Evolutionary conservation across 1,140 invertebrate genomes (phyloP).

Genomic region (Musca domestica): DNA sequence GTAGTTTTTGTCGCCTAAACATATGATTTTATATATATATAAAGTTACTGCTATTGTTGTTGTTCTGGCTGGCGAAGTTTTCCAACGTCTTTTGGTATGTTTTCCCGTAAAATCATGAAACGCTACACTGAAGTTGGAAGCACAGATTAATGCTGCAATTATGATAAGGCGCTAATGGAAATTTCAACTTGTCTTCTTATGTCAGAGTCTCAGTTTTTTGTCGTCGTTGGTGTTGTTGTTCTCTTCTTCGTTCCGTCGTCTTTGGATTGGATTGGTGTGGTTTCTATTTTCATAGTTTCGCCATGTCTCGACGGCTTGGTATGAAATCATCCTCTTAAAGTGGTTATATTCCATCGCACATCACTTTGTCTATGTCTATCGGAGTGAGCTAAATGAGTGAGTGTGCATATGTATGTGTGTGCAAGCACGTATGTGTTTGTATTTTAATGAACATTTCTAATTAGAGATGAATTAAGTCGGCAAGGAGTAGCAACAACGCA

Average conservation of each 20-base stretch:
- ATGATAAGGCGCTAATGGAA: constrained; percentile 30
- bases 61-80: neutral
- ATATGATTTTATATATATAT: neutral
- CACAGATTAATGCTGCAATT: constrained; percentile 29
- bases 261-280: neutral
- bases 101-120: constrained; percentile 17
- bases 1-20: neutral
- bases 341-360: too few relatives aligned
- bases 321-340: too few relatives aligned
- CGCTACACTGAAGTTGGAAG: constrained; percentile 20
- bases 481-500: too few relatives aligned
- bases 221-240: neutral
- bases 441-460: constrained; percentile 16
- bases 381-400: too few relatives aligned
- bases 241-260: neutral
- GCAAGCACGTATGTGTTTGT: neutral
- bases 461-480: constrained; percentile 13
- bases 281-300: neutral
- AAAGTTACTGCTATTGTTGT: neutral
- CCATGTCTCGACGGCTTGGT: too few relatives aligned
- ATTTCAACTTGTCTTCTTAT: constrained; percentile 25
- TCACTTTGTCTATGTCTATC: too few relatives aligned
- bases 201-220: constrained; percentile 1
- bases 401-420: too few relatives aligned
- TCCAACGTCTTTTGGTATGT: neutral